These are phyloP conservation scores for Pelobates cultripes DNA, from an alignment of 2,797 vertebrate genomes.

Conservation along the genomic window DNA sequence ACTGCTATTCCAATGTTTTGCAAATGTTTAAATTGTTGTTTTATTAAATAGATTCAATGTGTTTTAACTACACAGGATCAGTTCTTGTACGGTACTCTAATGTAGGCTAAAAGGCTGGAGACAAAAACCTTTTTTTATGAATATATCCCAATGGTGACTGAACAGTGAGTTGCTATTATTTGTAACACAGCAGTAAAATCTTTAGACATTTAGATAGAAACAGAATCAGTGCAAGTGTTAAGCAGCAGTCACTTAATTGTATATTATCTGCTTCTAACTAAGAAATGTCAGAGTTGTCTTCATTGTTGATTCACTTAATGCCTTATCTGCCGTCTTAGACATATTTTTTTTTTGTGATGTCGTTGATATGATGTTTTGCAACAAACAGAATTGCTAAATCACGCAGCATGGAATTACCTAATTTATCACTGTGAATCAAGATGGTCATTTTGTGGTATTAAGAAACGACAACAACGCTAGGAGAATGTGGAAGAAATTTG, in stretches of 20 bases:
- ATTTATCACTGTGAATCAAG: conserved; percentile 66
- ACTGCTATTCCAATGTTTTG: no score
- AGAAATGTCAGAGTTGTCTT: background rate
- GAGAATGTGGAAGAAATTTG: conserved; percentile 44
- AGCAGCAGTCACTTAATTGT: conserved; percentile 26
- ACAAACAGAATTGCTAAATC: conserved; percentile 68
- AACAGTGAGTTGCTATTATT: no score
- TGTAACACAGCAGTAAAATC: background rate
- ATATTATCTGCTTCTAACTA: conserved; percentile 30
- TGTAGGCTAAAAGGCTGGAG: no score
- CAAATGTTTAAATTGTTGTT: no score
- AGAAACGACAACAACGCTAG: conserved; percentile 43
- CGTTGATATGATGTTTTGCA: conserved; percentile 59
- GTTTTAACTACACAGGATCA: no score
- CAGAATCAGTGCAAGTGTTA: conserved; percentile 18
- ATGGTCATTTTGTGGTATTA: conserved; percentile 59
- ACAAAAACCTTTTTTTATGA: no score
- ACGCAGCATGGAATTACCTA: conserved; percentile 61
- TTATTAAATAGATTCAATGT: no score
- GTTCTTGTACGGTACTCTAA: no score
- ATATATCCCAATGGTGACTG: no score
- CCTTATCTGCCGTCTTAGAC: conserved; percentile 50
- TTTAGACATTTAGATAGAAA: conserved; percentile 24
- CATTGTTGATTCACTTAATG: conserved; percentile 34
- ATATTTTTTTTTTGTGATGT: conserved; percentile 54